phyloP scores from a whole-genome alignment of 37 sponge, comb jelly and placozoan genomes.

The Ephydatia muelleri region DNA sequence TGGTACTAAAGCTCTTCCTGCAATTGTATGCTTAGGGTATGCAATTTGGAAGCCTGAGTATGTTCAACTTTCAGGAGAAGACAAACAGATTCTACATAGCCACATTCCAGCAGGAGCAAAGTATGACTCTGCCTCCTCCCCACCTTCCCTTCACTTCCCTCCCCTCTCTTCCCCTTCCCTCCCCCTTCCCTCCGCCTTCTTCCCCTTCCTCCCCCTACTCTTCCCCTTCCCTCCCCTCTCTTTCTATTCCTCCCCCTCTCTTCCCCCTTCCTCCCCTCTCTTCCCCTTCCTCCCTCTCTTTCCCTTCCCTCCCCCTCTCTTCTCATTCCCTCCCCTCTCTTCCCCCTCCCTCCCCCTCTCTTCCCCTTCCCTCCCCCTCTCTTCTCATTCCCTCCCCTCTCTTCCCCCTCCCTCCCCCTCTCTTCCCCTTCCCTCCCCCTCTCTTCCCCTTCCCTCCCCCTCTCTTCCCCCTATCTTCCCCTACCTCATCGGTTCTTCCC shows the following conservation, averaged over 20 bases:
- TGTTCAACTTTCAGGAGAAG: conserved; percentile 62
- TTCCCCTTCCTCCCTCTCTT: conserved; percentile 37
- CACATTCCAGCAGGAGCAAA: conserved; percentile 50
- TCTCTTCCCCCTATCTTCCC: too few relatives aligned
- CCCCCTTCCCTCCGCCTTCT: neutral
- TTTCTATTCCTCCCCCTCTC: too few relatives aligned
- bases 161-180: neutral
- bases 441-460: neutral
- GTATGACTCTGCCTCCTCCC: neutral
- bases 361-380: neutral
- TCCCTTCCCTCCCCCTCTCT: neutral
- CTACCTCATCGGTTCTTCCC: neutral
- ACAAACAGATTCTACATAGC: conserved; percentile 62
- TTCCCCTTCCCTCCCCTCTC: neutral
- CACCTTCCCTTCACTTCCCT: neutral
- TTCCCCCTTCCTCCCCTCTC: neutral
- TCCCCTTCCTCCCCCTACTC: neutral
- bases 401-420: neutral
- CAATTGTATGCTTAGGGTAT: neutral
- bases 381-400: neutral
- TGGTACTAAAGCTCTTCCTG: neutral
- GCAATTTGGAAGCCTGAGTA: conserved; percentile 40
- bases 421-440: neutral
- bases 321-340: neutral
- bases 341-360: neutral